Conservation (phyloP, 2,888 invertebrate genomes). For the Zaprionus lineosus region DNA sequence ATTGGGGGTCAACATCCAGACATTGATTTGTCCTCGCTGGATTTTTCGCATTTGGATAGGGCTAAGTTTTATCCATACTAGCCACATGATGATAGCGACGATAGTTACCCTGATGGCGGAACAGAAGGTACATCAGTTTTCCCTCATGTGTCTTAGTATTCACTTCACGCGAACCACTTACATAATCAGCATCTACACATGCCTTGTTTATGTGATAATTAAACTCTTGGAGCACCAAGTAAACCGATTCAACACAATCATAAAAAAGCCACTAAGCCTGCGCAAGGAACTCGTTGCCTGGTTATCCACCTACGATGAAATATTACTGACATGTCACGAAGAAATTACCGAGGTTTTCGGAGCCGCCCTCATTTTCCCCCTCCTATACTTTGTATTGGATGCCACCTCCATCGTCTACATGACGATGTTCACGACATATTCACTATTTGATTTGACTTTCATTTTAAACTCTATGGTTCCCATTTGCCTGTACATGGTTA, state of each 20-base stretch:
- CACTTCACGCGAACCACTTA: too few species aligned
- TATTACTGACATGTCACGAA: conserved; percentile 18
- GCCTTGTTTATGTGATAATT: too few species aligned
- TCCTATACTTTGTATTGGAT: conserved; percentile 22
- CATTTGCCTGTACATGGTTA: conserved; percentile 20
- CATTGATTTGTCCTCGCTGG: conserved; percentile 4
- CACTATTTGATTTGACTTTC: not conserved
- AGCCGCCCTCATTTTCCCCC: conserved; percentile 15
- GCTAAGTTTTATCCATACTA: not conserved
- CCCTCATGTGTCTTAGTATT: too few species aligned
- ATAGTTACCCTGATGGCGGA: too few species aligned
- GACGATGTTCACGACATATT: conserved; percentile 25
- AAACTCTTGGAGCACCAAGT: too few species aligned
- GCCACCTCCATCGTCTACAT: conserved; percentile 17
- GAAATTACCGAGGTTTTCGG: conserved; percentile 30
- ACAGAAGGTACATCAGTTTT: too few species aligned
- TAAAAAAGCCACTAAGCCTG: too few species aligned
- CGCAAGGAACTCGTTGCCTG: not conserved
- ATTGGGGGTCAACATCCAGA: conserved; percentile 3
- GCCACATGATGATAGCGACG: too few species aligned
- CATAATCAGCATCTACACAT: too few species aligned
- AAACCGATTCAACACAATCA: too few species aligned
- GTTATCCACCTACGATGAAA: conserved; percentile 19
- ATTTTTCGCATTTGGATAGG: conserved; percentile 19
- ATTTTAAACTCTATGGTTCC: conserved; percentile 23